Base-by-base conservation (phyloP, 2,797 vertebrate genomes). In the Eulemur mongoz region DNA sequence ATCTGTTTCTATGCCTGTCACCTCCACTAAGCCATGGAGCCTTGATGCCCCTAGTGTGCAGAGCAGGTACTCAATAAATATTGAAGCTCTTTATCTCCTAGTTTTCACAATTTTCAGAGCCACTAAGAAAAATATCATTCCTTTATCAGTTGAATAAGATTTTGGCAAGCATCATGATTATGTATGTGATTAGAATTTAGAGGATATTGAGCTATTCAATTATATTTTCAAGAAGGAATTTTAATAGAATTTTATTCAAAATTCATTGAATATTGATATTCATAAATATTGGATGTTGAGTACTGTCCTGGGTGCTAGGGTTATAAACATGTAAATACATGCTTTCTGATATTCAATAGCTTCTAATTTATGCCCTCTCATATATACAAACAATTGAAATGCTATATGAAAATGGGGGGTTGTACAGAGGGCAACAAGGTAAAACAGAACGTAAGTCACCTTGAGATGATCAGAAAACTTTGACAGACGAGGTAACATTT, bases 141-240 rank as follows among this genome's bases (percentile, higher is more conserved):
- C 63, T 81, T 61, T 93, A 38, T 92, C 80, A 93, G 18, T 38
- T 89, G 35, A 94, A 61, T 69, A 78, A 63, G 2, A 76, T 89
- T 94, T 92, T 35, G 9, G 27, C 2, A 59, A 50, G 25, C 14
- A 70, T 69, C 50, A 17, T 83, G 38, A 52, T 75, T 69, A 52
- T 79, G 11, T 69, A 30, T 27, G 12, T 70, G 38, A 75, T 81
- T 78, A 81, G 17, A 61, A 78, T 93, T 87, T 81, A 88, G 12
- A 81, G 27, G 30, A 72, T 85, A 35, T 80, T 81, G 15, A 80
- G 35, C 52, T 81, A 27, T 43, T 86, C 20, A 89, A 1, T 32
- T 96, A 7, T 78, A 69, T 88, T 84, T 95, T 95, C 27, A 78
- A 63, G 40, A 32, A 92, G 12, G 38, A 59, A 20, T 93, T 75